Evolutionary conservation across 2,797 vertebrate species (phyloP).

Genomic region (Pangasius sanitwongsei): DNA sequence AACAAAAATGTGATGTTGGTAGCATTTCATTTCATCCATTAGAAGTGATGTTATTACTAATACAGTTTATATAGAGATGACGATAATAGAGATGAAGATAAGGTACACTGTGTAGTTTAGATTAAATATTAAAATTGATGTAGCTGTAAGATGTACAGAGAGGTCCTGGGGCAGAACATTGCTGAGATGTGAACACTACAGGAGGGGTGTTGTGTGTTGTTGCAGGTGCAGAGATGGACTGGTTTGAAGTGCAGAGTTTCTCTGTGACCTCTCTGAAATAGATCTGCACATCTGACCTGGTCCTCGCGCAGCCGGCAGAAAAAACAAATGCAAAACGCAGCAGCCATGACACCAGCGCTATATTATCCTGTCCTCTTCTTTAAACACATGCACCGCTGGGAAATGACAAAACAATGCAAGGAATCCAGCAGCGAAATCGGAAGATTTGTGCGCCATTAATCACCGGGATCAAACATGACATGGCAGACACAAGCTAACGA

Average conservation of each 20-base stretch:
- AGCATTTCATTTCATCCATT: not conserved
- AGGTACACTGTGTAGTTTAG: not conserved
- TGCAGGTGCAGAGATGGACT: constrained; percentile 54
- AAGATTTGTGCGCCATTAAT: constrained; percentile 52
- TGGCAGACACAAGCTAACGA: constrained; percentile 49
- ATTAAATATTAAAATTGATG: not conserved
- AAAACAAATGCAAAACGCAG: constrained; percentile 57
- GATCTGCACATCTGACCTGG: constrained; percentile 48
- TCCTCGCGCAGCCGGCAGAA: constrained; percentile 26
- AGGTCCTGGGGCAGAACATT: not conserved
- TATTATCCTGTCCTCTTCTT: constrained; percentile 62
- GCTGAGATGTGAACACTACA: constrained; percentile 3
- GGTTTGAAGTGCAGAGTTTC: constrained; percentile 32
- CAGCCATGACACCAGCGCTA: constrained; percentile 55
- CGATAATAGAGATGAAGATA: not conserved
- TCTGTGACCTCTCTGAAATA: constrained; percentile 48
- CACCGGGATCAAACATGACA: constrained; percentile 53
- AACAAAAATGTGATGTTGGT: not conserved
- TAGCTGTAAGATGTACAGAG: not conserved
- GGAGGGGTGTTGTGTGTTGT: constrained; percentile 42
- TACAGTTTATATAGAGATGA: not conserved
- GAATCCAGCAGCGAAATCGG: constrained; percentile 46
- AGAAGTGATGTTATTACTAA: not conserved
- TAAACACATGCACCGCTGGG: constrained; percentile 57
- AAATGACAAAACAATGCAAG: constrained; percentile 59